Evolutionary conservation across 2,113 vertebrate genomes (phyloP).

Genomic region (Bungarus multicinctus): DNA sequence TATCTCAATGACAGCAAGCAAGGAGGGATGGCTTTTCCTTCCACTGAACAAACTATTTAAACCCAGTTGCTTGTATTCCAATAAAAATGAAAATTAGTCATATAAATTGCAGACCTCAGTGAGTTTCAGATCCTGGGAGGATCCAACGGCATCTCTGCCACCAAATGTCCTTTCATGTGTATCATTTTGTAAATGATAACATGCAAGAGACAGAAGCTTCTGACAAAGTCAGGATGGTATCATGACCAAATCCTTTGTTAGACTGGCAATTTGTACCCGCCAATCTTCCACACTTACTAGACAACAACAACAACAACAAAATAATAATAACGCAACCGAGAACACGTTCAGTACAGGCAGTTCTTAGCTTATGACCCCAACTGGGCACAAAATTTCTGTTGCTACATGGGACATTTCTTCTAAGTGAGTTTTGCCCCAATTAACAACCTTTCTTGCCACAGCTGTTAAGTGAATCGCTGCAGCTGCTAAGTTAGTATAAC

Average conservation of each 20-base stretch:
- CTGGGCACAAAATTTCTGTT: neutral
- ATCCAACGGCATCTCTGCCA: slow-evolving; percentile 34
- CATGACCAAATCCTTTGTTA: slow-evolving; percentile 52
- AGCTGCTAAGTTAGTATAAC: neutral
- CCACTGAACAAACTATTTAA: slow-evolving; percentile 33
- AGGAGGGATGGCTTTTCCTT: slow-evolving; percentile 49
- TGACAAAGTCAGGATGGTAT: slow-evolving; percentile 57
- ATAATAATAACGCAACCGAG: slow-evolving; percentile 53
- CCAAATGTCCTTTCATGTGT: slow-evolving; percentile 51
- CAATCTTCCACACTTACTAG: slow-evolving; percentile 67
- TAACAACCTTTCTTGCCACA: neutral
- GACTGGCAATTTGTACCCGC: slow-evolving; percentile 64
- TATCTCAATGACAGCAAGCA: slow-evolving; percentile 48
- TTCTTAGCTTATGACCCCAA: neutral
- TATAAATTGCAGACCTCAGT: slow-evolving; percentile 36
- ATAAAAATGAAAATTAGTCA: slow-evolving; percentile 29
- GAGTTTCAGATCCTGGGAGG: slow-evolving; percentile 44
- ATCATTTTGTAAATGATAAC: slow-evolving; percentile 57
- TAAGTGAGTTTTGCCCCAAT: neutral
- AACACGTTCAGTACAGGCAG: slow-evolving; percentile 61
- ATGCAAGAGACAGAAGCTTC: slow-evolving; percentile 50
- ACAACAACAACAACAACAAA: slow-evolving; percentile 47
- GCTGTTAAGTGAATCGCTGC: neutral
- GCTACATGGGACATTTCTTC: neutral
- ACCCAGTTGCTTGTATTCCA: slow-evolving; percentile 35